Conservation (phyloP, 2,113 vertebrate species). For the Lanius ludovicianus region DNA sequence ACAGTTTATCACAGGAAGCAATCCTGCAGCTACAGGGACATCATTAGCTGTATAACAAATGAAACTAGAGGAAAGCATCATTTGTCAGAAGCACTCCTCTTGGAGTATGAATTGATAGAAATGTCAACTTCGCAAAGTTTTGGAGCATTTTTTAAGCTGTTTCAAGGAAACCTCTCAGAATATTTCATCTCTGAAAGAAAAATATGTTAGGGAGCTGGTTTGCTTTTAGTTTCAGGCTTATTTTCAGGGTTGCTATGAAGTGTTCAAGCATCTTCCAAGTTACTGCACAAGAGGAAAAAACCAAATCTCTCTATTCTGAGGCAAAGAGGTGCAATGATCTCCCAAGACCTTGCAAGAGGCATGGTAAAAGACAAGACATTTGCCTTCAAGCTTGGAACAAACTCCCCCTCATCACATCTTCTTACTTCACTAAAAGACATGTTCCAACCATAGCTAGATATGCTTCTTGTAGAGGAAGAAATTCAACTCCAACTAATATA, state of each 20-base stretch:
- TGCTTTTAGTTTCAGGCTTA: background rate
- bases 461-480: background rate
- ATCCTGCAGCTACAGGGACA: background rate
- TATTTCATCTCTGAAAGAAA: background rate
- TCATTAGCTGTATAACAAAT: background rate
- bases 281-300: background rate
- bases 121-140: background rate
- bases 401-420: background rate
- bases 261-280: background rate
- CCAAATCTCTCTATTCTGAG: background rate
- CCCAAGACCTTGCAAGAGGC: background rate
- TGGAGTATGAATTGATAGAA: background rate
- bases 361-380: background rate
- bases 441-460: background rate
- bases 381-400: background rate
- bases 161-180: background rate
- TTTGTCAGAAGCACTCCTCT: background rate
- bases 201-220: background rate
- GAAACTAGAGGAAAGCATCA: background rate
- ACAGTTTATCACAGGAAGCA: background rate
- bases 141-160: background rate
- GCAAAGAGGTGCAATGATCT: background rate
- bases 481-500: background rate
- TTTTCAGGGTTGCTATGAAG: background rate
- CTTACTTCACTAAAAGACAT: background rate